Percentiles rank a stretch among this genome's conserved stretches.
These are phyloP conservation scores for Psephotus haematonotus DNA, from an alignment of 2,113 vertebrate genomes.

Conservation along the genomic window DNA sequence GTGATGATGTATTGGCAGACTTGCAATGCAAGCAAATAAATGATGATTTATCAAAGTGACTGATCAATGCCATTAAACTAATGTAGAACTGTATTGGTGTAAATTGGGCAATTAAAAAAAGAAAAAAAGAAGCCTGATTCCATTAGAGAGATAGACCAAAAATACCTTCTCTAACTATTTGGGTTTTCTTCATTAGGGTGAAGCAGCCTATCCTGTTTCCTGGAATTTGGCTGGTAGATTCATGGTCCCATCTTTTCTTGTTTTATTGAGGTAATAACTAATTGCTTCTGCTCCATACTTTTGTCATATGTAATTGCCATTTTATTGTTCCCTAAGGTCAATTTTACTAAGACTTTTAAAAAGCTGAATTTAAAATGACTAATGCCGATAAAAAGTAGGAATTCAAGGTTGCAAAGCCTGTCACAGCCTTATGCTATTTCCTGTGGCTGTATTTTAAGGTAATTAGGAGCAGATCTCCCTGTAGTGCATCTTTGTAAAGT, in stretches of 20 bases:
- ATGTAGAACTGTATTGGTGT: constrained; percentile 34
- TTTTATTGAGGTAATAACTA: constrained; percentile 75
- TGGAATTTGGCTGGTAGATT: constrained; percentile 43
- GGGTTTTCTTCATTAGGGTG: constrained; percentile 42
- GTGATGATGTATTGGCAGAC: constrained; percentile 14
- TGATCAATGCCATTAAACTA: constrained; percentile 60
- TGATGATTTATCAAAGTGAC: constrained; percentile 26
- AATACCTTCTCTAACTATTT: constrained; percentile 62
- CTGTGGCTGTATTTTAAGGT: constrained; percentile 60
- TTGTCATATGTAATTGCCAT: constrained; percentile 75
- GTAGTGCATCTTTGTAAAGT: constrained; percentile 23
- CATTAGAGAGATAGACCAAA: constrained; percentile 48
- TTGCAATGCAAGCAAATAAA: constrained; percentile 63
- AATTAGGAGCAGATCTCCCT: constrained; percentile 60
- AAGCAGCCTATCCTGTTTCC: constrained; percentile 41
- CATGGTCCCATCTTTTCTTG: constrained; percentile 59
- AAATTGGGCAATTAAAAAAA: constrained; percentile 46
- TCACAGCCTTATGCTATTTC: constrained; percentile 57
- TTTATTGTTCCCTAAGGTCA: constrained; percentile 76
- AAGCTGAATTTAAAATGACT: constrained; percentile 74
- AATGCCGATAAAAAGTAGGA: constrained; percentile 64
- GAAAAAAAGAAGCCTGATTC: not conserved
- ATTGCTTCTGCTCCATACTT: constrained; percentile 60
- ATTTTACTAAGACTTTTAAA: constrained; percentile 66
- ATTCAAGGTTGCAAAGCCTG: constrained; percentile 50